phyloP scores from a whole-genome alignment of 2,113 vertebrate species.

The Callospermophilus lateralis region DNA sequence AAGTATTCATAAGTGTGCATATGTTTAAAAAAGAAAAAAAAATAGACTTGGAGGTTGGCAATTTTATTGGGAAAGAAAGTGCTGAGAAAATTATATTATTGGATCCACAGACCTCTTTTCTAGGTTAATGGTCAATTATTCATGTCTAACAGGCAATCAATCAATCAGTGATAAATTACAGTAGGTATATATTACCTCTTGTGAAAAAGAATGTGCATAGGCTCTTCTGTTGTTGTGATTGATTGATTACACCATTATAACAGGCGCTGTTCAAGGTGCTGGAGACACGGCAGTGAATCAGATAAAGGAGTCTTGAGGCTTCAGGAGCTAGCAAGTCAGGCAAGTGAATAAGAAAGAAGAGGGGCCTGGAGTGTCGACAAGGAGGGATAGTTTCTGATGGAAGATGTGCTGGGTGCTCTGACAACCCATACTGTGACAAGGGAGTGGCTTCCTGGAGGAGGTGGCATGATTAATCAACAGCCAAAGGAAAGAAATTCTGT shows the following conservation, averaged over 20 bases:
- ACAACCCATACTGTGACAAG: background rate
- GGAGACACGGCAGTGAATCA: background rate
- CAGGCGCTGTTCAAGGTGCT: background rate
- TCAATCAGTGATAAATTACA: constrained; percentile 37
- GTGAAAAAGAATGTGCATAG: background rate
- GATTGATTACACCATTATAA: background rate
- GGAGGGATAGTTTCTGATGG: background rate
- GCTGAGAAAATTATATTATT: background rate
- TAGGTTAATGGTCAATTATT: background rate
- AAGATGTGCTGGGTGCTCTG: background rate
- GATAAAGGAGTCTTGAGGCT: background rate
- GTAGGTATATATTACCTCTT: background rate
- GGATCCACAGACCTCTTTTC: background rate
- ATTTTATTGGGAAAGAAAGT: constrained; percentile 19
- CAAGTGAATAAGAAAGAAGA: background rate
- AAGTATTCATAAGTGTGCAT: background rate
- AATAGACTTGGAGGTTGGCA: background rate
- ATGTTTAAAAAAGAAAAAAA: background rate
- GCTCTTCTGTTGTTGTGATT: background rate
- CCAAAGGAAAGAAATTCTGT: background rate
- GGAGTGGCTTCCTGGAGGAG: background rate
- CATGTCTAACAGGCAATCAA: constrained; percentile 2
- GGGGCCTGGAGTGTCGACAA: too few species aligned
- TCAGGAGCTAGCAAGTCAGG: background rate
- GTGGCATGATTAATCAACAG: background rate